Conservation (phyloP, 2,888 invertebrate genomes). For the Cheilosia vernalis region DNA sequence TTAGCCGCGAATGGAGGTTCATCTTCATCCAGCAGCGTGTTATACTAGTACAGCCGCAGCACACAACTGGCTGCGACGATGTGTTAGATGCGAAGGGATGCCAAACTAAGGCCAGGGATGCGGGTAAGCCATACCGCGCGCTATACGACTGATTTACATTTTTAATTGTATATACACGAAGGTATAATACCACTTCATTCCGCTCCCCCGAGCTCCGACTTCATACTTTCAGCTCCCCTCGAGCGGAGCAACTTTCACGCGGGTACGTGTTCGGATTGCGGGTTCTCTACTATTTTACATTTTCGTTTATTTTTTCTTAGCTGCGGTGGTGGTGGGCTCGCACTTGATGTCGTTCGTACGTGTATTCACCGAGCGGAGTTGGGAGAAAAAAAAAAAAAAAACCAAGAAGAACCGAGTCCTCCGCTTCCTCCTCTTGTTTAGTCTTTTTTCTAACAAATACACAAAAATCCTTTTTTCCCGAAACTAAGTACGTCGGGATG, state of each 20-base stretch:
- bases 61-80: conserved; percentile 45
- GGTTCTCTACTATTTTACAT: conserved; percentile 74
- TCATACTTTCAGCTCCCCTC: conserved; percentile 36
- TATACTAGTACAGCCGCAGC: conserved; percentile 20
- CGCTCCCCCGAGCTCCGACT: conserved; percentile 35
- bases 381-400: conserved; percentile 28
- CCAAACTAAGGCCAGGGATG: conserved; percentile 68
- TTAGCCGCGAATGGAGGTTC: conserved; percentile 76
- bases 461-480: conserved; percentile 78
- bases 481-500: conserved; percentile 73
- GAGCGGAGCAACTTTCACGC: conserved; percentile 73
- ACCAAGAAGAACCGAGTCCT: conserved; percentile 22
- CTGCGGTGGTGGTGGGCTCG: conserved; percentile 47
- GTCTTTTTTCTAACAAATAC: conserved; percentile 78
- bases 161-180: conserved; percentile 79
- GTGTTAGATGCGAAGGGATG: conserved; percentile 59
- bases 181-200: conserved; percentile 74
- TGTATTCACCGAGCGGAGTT: conserved; percentile 41
- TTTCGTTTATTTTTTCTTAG: conserved; percentile 73
- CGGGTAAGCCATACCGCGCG: conserved; percentile 71
- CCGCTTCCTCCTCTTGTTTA: conserved; percentile 57
- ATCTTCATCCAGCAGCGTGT: conserved; percentile 46
- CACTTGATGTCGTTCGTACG: conserved; percentile 62
- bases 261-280: conserved; percentile 74
- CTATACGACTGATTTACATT: conserved; percentile 80